Evolutionary conservation across 2,113 vertebrate species (phyloP), one percentile per base, ranked within the genome.

Genomic region (Coptodon rendalli): DNA sequence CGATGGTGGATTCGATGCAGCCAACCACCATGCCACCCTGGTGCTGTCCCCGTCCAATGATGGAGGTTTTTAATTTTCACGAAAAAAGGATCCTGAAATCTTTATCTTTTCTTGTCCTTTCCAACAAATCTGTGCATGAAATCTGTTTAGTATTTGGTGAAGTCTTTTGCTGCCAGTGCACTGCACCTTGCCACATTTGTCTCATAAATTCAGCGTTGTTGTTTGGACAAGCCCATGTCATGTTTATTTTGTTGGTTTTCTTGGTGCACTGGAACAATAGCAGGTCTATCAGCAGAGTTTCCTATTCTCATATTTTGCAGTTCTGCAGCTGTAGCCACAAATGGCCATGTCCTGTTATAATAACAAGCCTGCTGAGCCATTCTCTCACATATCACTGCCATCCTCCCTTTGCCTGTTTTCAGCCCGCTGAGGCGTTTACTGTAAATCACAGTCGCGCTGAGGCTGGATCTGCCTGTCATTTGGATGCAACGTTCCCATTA

Each of bases 201-300:
- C 38, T 27, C 50, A 3, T 38, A 80, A 66, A 57, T n/a, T 48
- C 24, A 38, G 48, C 29, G 36, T 78, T 90, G 87, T 90, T 92
- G n/a, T 19, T 43, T 24, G 27, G 78, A 80, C 83, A 16, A 59
- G 34, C 87, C 86, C 84, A 71, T 82, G 54, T 73, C 71, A 9
- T 93, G 89, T 90, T 92, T 87, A 56, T 86, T 45, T 57, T 78
- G 54, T 71, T 52, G 38, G 22, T 27, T 76, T 66, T 84, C 63
- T 38, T 71, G 48, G 56, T 57, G 78, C 78, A 61, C 59, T 45
- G n/a, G 83, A 90, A 91, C 93, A 92, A 90, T 87, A 50, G 80
- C 84, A 11, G 53, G 71, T 88, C 91, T 85, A 87, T 87, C 86
- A 53, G 84, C 80, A 56, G 53, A 87, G 66, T 87, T 93, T 93